Percentiles rank a stretch among this genome's conserved stretches.
phyloP scores from a whole-genome alignment of 2,797 vertebrate species.

The Anisognathus igniventris region DNA sequence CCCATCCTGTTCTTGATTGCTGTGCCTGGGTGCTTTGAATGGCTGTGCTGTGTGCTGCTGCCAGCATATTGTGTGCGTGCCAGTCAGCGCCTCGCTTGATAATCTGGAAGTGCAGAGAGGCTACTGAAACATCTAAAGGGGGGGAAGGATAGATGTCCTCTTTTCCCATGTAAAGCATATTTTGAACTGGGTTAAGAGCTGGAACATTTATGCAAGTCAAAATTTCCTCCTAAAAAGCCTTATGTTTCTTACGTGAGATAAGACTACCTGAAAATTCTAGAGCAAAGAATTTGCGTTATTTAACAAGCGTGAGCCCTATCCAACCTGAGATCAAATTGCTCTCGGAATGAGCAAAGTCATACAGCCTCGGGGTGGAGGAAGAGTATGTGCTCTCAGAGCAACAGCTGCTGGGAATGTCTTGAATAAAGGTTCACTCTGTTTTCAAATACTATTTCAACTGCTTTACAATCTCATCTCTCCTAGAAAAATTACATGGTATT shows the following conservation, averaged over 20 bases:
- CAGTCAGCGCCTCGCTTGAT: fast-evolving
- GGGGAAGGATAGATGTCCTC: background rate
- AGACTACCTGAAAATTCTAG: background rate
- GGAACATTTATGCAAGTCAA: fast-evolving
- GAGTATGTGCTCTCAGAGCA: background rate
- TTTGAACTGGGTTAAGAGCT: background rate
- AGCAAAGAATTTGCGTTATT: background rate
- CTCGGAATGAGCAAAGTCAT: background rate
- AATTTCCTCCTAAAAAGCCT: background rate
- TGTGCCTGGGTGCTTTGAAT: background rate
- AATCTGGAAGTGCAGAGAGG: background rate
- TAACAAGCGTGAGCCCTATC: background rate
- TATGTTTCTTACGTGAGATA: background rate
- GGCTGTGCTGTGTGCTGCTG: background rate
- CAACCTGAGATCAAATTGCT: background rate
- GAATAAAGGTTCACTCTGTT: background rate
- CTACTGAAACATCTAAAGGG: background rate
- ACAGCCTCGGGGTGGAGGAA: background rate
- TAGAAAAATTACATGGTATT: background rate
- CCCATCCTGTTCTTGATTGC: background rate
- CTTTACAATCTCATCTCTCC: background rate
- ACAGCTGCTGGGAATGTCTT: background rate
- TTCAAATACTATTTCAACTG: background rate
- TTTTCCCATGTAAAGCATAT: background rate
- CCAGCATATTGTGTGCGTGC: fast-evolving